phyloP scores from a whole-genome alignment of 2,797 vertebrate genomes.

The Nasua narica region DNA sequence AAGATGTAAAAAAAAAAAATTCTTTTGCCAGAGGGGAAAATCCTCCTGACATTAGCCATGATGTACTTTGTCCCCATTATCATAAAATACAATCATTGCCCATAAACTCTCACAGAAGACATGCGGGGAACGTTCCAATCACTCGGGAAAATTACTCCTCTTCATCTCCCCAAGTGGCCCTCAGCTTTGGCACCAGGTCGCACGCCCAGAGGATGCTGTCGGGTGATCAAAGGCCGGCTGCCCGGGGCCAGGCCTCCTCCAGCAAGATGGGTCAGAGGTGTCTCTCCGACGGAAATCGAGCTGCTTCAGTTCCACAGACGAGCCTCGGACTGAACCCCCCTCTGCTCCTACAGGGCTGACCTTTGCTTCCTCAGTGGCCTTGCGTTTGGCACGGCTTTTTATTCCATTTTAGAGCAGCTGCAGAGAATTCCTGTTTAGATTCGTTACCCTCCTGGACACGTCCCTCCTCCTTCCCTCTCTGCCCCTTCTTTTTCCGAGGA shows the following conservation, averaged over 20 bases:
- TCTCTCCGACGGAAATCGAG: neutral
- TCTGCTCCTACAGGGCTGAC: neutral
- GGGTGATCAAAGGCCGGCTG: conserved; percentile 45
- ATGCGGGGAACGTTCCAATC: conserved; percentile 1
- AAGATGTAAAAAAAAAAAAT: neutral
- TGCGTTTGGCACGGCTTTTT: neutral
- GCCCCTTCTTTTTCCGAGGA: neutral
- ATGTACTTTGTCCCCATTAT: neutral
- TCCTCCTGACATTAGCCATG: neutral
- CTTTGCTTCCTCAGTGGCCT: conserved; percentile 2
- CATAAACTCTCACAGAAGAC: conserved; percentile 33
- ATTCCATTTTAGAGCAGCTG: neutral
- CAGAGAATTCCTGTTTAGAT: neutral
- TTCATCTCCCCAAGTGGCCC: neutral
- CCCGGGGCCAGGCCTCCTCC: neutral
- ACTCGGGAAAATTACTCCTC: conserved; percentile 5
- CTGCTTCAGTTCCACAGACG: neutral
- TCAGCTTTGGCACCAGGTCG: neutral
- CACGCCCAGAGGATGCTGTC: neutral
- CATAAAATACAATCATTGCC: neutral
- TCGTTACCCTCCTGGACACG: neutral
- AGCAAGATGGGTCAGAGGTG: conserved; percentile 25
- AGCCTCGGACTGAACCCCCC: neutral
- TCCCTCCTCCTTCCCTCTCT: neutral
- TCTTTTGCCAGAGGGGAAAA: conserved; percentile 53